Percentiles rank a stretch among this genome's conserved stretches.
Evolutionary conservation across 2,888 invertebrate species (phyloP).

Genomic region (Troides helena): DNA sequence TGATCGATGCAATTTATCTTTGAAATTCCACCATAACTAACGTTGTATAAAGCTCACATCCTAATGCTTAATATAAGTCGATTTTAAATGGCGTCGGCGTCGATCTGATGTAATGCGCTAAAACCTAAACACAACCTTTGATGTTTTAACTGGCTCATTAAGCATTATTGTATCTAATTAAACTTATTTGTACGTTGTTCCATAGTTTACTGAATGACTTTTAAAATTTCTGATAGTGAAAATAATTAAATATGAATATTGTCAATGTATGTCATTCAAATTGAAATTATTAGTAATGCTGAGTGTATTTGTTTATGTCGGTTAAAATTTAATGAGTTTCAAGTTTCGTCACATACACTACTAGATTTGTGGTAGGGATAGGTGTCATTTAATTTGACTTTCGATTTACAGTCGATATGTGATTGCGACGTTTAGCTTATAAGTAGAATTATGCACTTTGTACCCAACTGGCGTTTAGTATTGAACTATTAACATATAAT

Average conservation of each 20-base stretch:
- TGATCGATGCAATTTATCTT: background rate
- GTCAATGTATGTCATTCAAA: background rate
- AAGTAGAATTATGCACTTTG: background rate
- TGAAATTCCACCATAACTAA: background rate
- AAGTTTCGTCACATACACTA: background rate
- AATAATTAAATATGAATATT: background rate
- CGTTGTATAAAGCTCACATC: background rate
- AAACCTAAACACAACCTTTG: background rate
- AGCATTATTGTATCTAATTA: background rate
- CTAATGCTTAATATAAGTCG: background rate
- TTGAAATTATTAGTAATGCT: background rate
- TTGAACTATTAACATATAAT: too few relatives aligned
- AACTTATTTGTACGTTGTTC: background rate
- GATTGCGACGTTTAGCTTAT: background rate
- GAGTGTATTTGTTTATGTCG: background rate
- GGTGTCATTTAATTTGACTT: background rate
- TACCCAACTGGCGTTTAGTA: too few relatives aligned
- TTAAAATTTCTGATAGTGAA: background rate
- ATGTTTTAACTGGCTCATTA: constrained; percentile 1
- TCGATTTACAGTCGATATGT: background rate
- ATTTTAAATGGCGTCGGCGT: background rate
- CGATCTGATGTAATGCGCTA: background rate
- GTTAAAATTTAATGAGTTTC: background rate
- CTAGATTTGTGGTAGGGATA: background rate
- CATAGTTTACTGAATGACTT: background rate